Percentiles rank a stretch among this genome's conserved stretches.
Evolutionary conservation across 2,113 vertebrate genomes (phyloP).

Genomic region (Ictidomys tridecemlineatus): DNA sequence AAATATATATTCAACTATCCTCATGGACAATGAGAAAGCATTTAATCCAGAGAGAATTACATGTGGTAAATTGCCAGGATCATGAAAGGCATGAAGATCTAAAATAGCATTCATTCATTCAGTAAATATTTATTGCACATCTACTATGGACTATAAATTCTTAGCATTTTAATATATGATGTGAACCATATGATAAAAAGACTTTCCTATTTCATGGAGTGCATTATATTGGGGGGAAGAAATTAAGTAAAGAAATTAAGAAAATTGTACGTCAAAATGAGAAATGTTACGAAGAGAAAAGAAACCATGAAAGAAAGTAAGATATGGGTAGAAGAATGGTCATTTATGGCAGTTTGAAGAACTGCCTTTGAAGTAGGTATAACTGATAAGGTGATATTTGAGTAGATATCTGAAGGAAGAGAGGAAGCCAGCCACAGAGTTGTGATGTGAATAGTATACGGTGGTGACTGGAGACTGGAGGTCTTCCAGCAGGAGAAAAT

Average conservation of each 20-base stretch:
- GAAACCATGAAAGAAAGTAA: not conserved
- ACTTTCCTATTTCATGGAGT: not conserved
- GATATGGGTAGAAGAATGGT: not conserved
- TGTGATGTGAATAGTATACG: not conserved
- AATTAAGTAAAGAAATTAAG: not conserved
- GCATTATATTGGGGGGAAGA: not conserved
- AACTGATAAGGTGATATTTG: not conserved
- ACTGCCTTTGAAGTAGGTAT: not conserved
- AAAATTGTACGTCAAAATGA: not conserved
- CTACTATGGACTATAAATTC: not conserved
- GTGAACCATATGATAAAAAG: not conserved
- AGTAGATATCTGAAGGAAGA: not conserved
- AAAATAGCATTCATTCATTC: not conserved
- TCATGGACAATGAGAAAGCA: not conserved
- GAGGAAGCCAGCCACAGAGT: not conserved
- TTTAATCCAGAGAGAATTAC: not conserved
- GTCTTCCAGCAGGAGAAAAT: not conserved
- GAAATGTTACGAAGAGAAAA: not conserved
- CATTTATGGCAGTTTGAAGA: not conserved
- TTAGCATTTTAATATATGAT: not conserved
- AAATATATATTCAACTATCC: slow-evolving; percentile 28
- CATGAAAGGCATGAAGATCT: not conserved
- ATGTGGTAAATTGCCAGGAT: not conserved
- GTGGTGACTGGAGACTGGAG: not conserved
- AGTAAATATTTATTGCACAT: not conserved